Conservation (phyloP, 2,888 invertebrate genomes). For the Rhabditoides inermis region DNA sequence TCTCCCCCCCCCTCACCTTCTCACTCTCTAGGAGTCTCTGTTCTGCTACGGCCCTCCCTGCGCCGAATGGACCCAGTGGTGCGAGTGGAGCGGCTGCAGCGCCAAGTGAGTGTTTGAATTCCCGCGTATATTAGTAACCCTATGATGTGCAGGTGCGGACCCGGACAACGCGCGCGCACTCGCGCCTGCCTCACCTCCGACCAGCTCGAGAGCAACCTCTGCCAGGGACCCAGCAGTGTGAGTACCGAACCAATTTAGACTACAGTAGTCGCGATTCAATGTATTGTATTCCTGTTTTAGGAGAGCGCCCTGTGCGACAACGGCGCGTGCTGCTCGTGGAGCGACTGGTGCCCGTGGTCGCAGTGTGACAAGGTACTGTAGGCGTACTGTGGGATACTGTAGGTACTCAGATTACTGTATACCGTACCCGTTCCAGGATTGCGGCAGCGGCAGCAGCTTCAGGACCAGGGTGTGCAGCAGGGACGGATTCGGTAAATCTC, state of each 20-base stretch:
- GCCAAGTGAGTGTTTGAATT: slow-evolving; percentile 16
- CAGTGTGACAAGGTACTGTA: slow-evolving; percentile 42
- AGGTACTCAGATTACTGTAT: no score
- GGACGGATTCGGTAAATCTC: slow-evolving; percentile 17
- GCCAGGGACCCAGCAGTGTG: slow-evolving; percentile 32
- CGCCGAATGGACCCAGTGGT: slow-evolving; percentile 41
- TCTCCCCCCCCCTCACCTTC: background rate
- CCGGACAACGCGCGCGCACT: slow-evolving; percentile 35
- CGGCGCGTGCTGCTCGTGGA: slow-evolving; percentile 36
- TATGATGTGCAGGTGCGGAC: slow-evolving; percentile 27
- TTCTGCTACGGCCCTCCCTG: slow-evolving; percentile 46
- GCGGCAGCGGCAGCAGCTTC: slow-evolving; percentile 36
- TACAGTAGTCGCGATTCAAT: no score
- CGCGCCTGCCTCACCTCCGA: slow-evolving; percentile 30
- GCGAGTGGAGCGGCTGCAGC: slow-evolving; percentile 35
- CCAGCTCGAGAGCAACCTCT: slow-evolving; percentile 33
- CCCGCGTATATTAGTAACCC: no score
- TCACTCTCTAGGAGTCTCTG: slow-evolving; percentile 19
- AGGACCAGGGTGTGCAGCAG: slow-evolving; percentile 35
- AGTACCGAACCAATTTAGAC: no score
- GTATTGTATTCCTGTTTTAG: slow-evolving; percentile 1
- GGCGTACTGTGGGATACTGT: no score
- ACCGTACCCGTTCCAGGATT: no score
- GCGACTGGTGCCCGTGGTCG: slow-evolving; percentile 42
- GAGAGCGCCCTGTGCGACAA: slow-evolving; percentile 37